phyloP scores from a whole-genome alignment of 2,797 vertebrate genomes.

The Jordanella pulchra region DNA sequence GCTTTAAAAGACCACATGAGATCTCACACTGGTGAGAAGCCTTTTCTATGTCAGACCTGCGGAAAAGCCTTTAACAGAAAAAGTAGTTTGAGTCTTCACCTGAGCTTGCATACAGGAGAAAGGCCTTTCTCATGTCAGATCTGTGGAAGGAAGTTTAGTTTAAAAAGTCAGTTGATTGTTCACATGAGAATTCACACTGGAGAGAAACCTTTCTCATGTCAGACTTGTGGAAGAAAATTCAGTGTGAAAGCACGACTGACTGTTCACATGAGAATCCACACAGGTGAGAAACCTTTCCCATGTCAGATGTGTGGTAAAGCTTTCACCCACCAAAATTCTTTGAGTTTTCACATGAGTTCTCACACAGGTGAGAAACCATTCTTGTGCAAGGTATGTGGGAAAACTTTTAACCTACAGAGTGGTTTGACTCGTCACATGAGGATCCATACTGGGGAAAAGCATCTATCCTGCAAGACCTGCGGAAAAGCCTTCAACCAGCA shows the following conservation, averaged over 20 bases:
- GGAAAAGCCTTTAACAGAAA: background rate
- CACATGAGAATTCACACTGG: constrained; percentile 3
- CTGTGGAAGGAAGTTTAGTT: background rate
- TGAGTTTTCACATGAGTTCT: constrained; percentile 1
- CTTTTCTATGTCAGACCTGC: constrained; percentile 1
- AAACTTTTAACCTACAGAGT: background rate
- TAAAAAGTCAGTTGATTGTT: background rate
- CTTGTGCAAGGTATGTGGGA: background rate
- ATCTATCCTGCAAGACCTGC: background rate
- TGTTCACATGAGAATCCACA: constrained; percentile 3
- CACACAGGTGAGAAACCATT: constrained; percentile 5
- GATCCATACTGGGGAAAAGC: background rate
- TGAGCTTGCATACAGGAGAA: constrained; percentile 1
- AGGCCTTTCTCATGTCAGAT: constrained; percentile 1
- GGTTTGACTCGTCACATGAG: background rate
- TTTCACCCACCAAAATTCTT: constrained; percentile 1
- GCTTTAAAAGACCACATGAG: background rate
- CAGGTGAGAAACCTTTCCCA: background rate
- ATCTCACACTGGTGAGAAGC: background rate
- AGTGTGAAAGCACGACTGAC: background rate
- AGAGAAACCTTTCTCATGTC: background rate
- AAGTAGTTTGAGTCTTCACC: constrained; percentile 1
- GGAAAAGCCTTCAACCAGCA: constrained; percentile 1
- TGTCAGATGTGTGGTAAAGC: constrained; percentile 3
- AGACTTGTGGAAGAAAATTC: background rate